Evolutionary conservation across 2,888 invertebrate genomes (phyloP), one percentile per base, ranked within the genome.

Genomic region (Tetranychus truncatus): DNA sequence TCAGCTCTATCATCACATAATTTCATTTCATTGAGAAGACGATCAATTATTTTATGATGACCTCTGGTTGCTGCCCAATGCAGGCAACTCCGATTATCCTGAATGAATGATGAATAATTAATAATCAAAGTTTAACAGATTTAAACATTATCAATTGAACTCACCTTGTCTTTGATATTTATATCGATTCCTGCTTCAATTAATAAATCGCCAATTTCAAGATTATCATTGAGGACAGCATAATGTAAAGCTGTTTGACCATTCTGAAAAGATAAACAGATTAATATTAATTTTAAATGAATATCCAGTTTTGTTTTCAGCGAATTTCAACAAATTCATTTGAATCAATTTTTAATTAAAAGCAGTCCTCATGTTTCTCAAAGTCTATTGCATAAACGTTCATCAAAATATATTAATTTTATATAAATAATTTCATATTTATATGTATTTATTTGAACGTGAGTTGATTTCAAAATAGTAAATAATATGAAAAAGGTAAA

Each of bases 231-330:
- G 72, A 88, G 85, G 1, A 91, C 88, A 0, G 91, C 91, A 77
- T 89, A 86, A 79, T 90, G 89, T 11, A 92, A 85, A 0, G 91
- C 88, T 3, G 89, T 88, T 80, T 89, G 88, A 1, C 89, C 89
- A 45, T 88, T 81, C 82, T 83, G 76, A 46, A 77, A 74, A 55
- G 34, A 34, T 34, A 34, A 34, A 34, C 34, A 34, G 34, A 34
- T 34, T 34, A 34, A 34, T 34, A 34, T 34, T 4, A 34, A 34
- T 0, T 34, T 5, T 5, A 4, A 34, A 34, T 34, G 34, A 34
- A 3, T 34, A 34, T 34, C 3, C 34, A 34, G 34, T 34, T 34
- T 34, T 34, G 34, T 5, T 34, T 34, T 34, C 34, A 34, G 34
- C 34, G 3, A 34, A 34, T 34, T 34, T 34, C 34, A 34, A 34